Evolutionary conservation across 2,888 invertebrate genomes (phyloP), one percentile per base, ranked within the genome.

Genomic region (Xestia ashworthii): DNA sequence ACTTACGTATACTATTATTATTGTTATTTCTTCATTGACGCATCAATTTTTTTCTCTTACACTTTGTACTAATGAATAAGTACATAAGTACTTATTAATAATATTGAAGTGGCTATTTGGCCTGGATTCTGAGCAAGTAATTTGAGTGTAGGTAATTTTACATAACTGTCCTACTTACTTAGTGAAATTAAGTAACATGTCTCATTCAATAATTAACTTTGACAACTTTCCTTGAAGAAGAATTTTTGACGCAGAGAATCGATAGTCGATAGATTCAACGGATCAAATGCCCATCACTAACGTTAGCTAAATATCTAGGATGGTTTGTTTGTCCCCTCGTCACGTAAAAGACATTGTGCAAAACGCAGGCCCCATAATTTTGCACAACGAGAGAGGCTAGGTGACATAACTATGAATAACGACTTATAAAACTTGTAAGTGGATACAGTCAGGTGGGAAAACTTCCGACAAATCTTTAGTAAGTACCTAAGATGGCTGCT

Each of bases 371-470:
- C 80, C 84, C 88, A 88, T 86, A 89, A 80, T 88, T 90, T 90
- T 90, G 87, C 90, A 90, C 90, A 90, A 90, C 76, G 64, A 76
- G 74, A 81, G 66, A 82, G 66, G 58, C 58, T 75, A 74, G 64
- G 69, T 90, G 87, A 88, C 87, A 88, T 88, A 90, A 89, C 80
- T 76, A 89, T 90, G 89, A 91, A 88, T 89, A 85, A 89, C 80
- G 85, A 88, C 84, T 81, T 86, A 78, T 64, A 87, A 85, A 79
- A 80, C 50, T 58, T 66, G 32, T 46, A 46, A 25, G 58, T 41
- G 14, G 6, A 74, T 83, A 83, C 79, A 74, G 80, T 78, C 74
- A 64, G 71, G 58, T 0, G 0, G 4, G 0, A 19, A 81, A 68
- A 65, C n/a, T 50, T 46, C 0, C 12, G 5, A 32, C 4, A 12